Evolutionary conservation across 2,888 invertebrate species (phyloP).

Genomic region (Acrobasis consociella): DNA sequence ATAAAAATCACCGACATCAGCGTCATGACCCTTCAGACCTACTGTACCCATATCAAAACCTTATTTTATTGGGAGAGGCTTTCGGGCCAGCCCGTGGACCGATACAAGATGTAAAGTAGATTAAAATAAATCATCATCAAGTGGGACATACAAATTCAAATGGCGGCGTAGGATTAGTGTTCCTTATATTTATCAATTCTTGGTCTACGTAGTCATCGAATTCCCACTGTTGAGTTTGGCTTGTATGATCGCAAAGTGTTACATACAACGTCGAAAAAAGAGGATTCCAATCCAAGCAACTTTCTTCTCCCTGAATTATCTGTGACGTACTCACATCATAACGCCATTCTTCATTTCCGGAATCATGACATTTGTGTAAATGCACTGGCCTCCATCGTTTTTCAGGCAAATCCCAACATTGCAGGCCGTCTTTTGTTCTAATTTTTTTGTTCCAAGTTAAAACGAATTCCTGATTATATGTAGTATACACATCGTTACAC

Average conservation of each 20-base stretch:
- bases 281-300: constrained; percentile 91
- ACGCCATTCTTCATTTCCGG: constrained; percentile 96
- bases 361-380: constrained; percentile 94
- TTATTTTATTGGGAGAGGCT: too few species aligned
- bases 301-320: constrained; percentile 87
- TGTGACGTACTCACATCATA: constrained; percentile 88
- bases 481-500: background rate
- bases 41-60: too few species aligned
- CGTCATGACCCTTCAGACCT: too few species aligned
- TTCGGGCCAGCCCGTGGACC: too few species aligned
- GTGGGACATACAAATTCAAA: too few species aligned
- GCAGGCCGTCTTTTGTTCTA: constrained; percentile 86
- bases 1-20: too few species aligned
- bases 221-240: constrained; percentile 90
- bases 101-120: too few species aligned
- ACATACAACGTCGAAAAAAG: constrained; percentile 82
- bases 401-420: constrained; percentile 93
- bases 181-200: too few species aligned
- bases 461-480: constrained; percentile 35
- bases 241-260: constrained; percentile 81
- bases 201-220: too few species aligned
- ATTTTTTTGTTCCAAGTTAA: background rate
- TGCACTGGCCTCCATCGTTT: constrained; percentile 86
- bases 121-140: too few species aligned
- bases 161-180: too few species aligned